Base-by-base conservation (phyloP, 2,888 invertebrate genomes). In the Parapristionchus giblindavisi region DNA sequence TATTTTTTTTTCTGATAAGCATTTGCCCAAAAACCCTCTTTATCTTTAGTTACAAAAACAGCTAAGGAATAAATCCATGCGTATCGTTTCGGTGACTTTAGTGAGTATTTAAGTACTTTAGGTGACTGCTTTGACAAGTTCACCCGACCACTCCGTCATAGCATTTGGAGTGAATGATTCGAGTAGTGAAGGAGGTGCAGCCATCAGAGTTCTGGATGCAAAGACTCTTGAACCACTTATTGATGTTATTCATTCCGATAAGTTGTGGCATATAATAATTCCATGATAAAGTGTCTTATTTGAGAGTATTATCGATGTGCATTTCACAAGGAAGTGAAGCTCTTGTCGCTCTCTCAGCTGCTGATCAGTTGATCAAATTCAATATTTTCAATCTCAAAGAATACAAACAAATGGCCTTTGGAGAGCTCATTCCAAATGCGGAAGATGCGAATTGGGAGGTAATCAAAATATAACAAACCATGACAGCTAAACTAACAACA, bases 61-160 rank as follows among this genome's bases (percentile, higher is more conserved):
- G 24, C 3, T 51, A 4, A 51, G 54, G 2, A 14, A 54, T 43
- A 61, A 38, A n/a, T n/a, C n/a, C n/a, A n/a, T 61, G 6, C 17
- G n/a, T 1, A 38, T 43, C 21, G 58, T 14, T 58, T 14, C 58
- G 17, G 29, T 27, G 27, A 3, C 8, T 68, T 14, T n/a, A 68
- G 68, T 48, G 29, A 48, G 21, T 21, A 8, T 52, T 4, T 52
- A 27, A 4, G 4, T 58, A 5, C 4, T 73, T 1, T 24, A 73
- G 73, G 73, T 73, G 3, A 73, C 73, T 1, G 58, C n/a, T 6
- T 36, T 73, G 17, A 51, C 48, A 3, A 32, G 43, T 27, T 73
- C 73, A 34, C 51, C 73, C 34, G 73, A 73, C 34, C 73, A 73
- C 24, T 48, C 73, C n/a, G 24, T 73, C 73, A 27, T 73, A 29